Percentiles rank a stretch among this genome's conserved stretches.
Conservation (phyloP, 2,888 invertebrate genomes). For the Diaprepes abbreviatus region DNA sequence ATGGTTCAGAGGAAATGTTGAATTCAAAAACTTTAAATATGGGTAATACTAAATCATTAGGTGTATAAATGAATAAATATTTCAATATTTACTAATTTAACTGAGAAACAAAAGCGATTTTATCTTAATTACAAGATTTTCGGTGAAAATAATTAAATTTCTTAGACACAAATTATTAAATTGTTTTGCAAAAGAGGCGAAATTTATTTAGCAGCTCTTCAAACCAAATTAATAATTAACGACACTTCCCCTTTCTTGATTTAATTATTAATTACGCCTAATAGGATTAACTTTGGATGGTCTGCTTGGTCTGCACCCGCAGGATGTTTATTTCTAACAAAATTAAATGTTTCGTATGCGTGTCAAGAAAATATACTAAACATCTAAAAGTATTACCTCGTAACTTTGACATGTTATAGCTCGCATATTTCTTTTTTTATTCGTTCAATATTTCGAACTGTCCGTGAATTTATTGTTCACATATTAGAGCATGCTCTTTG, state of each 20-base stretch:
- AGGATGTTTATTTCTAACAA: slow-evolving; percentile 13
- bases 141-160: not conserved
- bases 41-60: no score
- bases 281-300: slow-evolving; percentile 10
- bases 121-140: not conserved
- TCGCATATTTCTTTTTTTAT: no score
- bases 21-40: no score
- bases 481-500: no score
- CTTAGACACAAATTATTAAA: not conserved
- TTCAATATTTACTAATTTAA: no score
- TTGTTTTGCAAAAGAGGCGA: not conserved
- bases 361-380: no score
- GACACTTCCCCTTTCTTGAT: slow-evolving; percentile 11
- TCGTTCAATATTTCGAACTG: no score
- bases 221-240: slow-evolving; percentile 27
- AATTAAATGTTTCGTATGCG: not conserved
- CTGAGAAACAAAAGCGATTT: not conserved
- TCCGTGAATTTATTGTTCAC: no score
- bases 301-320: not conserved
- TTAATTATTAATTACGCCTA: slow-evolving; percentile 32
- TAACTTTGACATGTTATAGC: no score
- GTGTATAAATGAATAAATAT: no score
- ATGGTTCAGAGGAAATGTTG: no score
- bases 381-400: no score
- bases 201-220: slow-evolving; percentile 8